Evolutionary conservation across 2,888 invertebrate genomes (phyloP).

Genomic region (Lochmaea crataegi): DNA sequence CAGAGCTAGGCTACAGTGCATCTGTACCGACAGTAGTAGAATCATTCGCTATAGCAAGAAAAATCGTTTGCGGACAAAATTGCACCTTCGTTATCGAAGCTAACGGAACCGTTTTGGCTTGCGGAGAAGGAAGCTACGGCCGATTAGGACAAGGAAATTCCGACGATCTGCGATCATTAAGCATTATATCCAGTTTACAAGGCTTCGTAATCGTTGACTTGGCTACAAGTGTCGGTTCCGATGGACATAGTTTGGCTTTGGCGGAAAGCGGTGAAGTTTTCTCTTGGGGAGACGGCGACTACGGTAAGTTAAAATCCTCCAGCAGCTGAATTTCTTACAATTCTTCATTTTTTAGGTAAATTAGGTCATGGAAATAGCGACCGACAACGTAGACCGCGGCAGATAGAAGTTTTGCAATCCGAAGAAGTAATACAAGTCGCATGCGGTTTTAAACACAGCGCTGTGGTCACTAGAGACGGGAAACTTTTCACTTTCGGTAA

Average conservation of each 20-base stretch:
- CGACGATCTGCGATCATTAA: conserved; percentile 70
- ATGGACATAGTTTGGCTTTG: conserved; percentile 74
- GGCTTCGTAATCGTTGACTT: conserved; percentile 74
- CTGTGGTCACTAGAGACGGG: conserved; percentile 73
- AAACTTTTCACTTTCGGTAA: conserved; percentile 75
- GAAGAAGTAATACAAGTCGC: conserved; percentile 72
- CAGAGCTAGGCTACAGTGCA: conserved; percentile 65
- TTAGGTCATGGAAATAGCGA: conserved; percentile 75
- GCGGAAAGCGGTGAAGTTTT: conserved; percentile 76
- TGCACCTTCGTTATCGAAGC: conserved; percentile 73
- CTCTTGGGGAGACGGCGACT: conserved; percentile 76
- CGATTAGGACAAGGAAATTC: conserved; percentile 73
- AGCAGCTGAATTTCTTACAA: not conserved
- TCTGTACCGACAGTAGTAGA: conserved; percentile 64
- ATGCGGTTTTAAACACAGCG: conserved; percentile 75
- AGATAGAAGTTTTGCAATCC: conserved; percentile 72
- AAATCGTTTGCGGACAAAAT: conserved; percentile 75
- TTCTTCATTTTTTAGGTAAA: conserved; percentile 58
- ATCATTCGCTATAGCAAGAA: conserved; percentile 67
- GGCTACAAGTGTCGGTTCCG: conserved; percentile 73
- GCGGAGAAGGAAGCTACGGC: conserved; percentile 75
- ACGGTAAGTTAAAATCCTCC: conserved; percentile 67
- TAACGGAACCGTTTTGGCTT: conserved; percentile 72
- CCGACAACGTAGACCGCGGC: conserved; percentile 71
- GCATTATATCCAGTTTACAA: conserved; percentile 71